Evolutionary conservation across 2,113 vertebrate species (phyloP).

Genomic region (Chionodraco myersi): DNA sequence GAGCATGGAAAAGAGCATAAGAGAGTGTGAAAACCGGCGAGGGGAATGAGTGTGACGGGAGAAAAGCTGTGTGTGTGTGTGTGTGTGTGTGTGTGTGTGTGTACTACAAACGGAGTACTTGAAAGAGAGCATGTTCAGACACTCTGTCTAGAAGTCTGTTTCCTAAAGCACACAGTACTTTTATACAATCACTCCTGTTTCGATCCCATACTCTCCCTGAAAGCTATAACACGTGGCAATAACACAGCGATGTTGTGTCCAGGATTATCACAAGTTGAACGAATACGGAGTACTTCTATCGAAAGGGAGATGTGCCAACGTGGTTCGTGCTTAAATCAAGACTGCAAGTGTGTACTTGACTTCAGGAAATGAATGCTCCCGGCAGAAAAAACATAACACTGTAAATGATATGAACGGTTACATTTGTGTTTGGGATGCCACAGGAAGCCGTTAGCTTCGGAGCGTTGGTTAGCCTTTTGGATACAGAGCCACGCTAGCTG

Average conservation of each 20-base stretch:
- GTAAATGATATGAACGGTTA: no score
- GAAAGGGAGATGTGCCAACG: slow-evolving; percentile 8
- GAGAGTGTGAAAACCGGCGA: slow-evolving; percentile 65
- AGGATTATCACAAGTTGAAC: not conserved
- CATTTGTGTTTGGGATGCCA: no score
- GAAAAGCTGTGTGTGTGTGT: not conserved
- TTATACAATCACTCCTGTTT: not conserved
- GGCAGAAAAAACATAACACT: no score
- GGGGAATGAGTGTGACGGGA: slow-evolving; percentile 52
- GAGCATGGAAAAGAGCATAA: slow-evolving; percentile 75
- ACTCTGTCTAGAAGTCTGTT: slow-evolving; percentile 43
- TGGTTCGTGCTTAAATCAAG: no score
- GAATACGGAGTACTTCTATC: not conserved
- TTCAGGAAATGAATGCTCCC: no score
- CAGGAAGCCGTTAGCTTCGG: no score
- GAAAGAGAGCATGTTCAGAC: slow-evolving; percentile 43
- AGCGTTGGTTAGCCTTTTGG: no score
- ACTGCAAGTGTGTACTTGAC: no score
- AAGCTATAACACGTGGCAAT: no score
- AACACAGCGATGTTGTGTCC: no score
- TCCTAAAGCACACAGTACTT: slow-evolving; percentile 28
- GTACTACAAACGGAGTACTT: slow-evolving; percentile 19
- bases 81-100: no score
- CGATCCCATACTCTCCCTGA: not conserved
- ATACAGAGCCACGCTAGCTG: no score